Base-by-base conservation (phyloP, 2,888 invertebrate species). In the Erpobdella octoculata region DNA sequence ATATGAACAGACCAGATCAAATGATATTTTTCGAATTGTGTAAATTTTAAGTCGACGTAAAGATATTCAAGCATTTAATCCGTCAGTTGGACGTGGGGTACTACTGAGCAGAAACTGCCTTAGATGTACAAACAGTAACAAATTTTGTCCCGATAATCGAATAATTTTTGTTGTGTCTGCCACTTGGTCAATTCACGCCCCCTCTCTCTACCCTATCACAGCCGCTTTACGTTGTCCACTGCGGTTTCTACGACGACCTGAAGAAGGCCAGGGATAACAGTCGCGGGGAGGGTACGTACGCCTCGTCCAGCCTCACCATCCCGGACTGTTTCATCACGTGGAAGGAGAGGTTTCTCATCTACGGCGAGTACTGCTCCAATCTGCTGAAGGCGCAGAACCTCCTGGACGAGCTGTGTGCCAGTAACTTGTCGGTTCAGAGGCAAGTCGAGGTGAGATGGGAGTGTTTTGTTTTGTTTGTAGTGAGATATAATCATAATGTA, bases 341-440 rank as follows among this genome's bases (percentile, higher is more conserved):
- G 88, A 89, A 93, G 78, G 91, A 92, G 81, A 89, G 90, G 74
- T 90, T 98, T 81, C 87, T 96, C 41, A 88, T 93, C 71, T 98
- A 98, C 81, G 96, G 95, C 18, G 91, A 91, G 80, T 98, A 95
- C 84, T 97, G 97, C 85, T 91, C 95, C 64, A 92, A 93, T 83
- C 87, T 98, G 74, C 90, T 93, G 0, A 86, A 87, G 70, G 94
- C 95, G n/a, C 92, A 93, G 81, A 89, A 89, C 75, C 86, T 89
- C 73, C 87, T 97, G 73, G 92, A 92, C 83, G 72, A 74, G 35
- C 46, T 75, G 21, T 75, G 74, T 58, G 62, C 53, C 12, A 41
- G 38, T 28, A 48, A 73, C 25, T 70, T 68, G 25, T 61, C 62
- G 33, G 48, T 71, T 18, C 61, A 37, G 12, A 68, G 75, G 25